A percentile compares a stretch with the other conserved stretches of the same genome.
These are phyloP conservation scores for Opisthograptis luteolata DNA, from an alignment of 2,888 invertebrate species.

Conservation along the genomic window DNA sequence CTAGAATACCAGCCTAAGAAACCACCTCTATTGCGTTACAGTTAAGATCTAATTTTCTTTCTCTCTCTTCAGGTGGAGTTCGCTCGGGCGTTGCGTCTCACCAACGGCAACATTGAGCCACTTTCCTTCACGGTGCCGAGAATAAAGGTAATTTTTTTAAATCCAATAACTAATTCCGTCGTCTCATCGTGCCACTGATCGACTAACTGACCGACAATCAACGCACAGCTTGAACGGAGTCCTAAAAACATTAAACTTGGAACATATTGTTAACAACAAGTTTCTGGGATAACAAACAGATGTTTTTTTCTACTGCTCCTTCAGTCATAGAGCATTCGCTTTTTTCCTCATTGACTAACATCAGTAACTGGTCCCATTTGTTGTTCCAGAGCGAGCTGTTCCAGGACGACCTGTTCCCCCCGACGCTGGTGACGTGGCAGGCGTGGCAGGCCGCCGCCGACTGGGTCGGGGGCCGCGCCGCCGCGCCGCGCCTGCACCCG, in stretches of 20 bases:
- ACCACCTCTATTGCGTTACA: neutral
- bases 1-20: too few species aligned
- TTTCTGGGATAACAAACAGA: too few species aligned
- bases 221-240: too few species aligned
- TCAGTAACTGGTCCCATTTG: neutral
- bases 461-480: conserved; percentile 86
- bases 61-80: conserved; percentile 91
- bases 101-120: conserved; percentile 96
- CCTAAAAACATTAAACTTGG: too few species aligned
- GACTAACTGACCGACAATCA: too few species aligned
- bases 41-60: neutral
- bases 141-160: conserved; percentile 91
- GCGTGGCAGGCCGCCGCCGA: conserved; percentile 88
- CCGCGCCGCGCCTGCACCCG: conserved; percentile 88
- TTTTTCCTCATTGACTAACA: too few species aligned
- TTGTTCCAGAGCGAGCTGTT: conserved; percentile 92
- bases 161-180: too few species aligned
- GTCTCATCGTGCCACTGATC: too few species aligned
- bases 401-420: conserved; percentile 98
- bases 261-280: too few species aligned
- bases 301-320: too few species aligned
- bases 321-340: too few species aligned
- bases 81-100: conserved; percentile 95
- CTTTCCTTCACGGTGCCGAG: conserved; percentile 97
- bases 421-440: conserved; percentile 94